Conservation (phyloP, 1,140 invertebrate species). For the Acromyrmex charruanus region DNA sequence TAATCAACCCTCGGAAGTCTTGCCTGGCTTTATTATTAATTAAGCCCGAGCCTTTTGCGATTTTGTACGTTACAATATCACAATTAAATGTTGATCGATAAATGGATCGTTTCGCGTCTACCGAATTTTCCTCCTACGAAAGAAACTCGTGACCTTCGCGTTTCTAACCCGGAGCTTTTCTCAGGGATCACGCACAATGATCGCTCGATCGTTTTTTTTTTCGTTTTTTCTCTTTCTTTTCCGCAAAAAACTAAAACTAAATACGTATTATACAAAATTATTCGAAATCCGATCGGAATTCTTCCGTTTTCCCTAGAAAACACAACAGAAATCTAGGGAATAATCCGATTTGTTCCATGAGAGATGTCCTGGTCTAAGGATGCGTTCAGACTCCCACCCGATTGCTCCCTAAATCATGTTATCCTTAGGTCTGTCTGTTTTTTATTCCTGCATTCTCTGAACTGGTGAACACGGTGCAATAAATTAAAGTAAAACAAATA, state of each 20-base stretch:
- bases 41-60: conserved; percentile 78
- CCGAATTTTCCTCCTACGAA: neutral
- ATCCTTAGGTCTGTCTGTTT: too few species aligned
- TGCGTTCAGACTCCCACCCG: too few species aligned
- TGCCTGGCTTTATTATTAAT: neutral
- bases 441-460: too few species aligned
- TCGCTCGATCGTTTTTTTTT: neutral
- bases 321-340: too few species aligned
- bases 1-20: conserved; percentile 26
- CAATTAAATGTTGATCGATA: conserved; percentile 81
- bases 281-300: too few species aligned
- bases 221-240: neutral
- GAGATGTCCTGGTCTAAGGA: too few species aligned
- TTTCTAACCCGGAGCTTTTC: neutral
- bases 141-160: neutral
- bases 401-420: too few species aligned
- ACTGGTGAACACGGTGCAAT: too few species aligned
- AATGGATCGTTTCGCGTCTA: conserved; percentile 73
- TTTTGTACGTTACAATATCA: conserved; percentile 85
- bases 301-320: too few species aligned
- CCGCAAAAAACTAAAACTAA: conserved; percentile 11
- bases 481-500: too few species aligned
- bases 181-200: neutral
- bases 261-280: too few species aligned
- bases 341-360: too few species aligned